Evolutionary conservation across 2,888 invertebrate genomes (phyloP), one percentile per base, ranked within the genome.

Genomic region (Mythimna pallens): DNA sequence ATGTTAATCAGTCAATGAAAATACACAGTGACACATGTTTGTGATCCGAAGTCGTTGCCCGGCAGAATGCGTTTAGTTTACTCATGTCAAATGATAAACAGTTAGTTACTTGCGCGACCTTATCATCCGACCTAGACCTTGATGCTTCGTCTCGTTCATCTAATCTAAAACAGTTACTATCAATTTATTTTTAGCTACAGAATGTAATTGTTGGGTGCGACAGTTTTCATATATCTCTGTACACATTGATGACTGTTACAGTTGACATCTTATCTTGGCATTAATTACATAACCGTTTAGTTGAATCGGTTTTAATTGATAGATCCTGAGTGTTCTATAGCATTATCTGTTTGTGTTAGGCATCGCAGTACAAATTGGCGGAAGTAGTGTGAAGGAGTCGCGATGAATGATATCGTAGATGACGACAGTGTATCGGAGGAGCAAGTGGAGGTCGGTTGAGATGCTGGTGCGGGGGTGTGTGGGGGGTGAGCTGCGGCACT

Each of bases 401-500:
- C 72, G 77, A 91, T 90, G 92, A 87, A 88, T 82, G 87, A 82
- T 73, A 76, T 80, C 62, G 69, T 74, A 70, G 87, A 88, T 63
- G 88, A 88, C 61, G 87, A 80, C 78, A 77, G 81, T 73, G 84
- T 67, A 70, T 65, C 73, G 65, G 86, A 83, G 83, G 87, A 87
- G 76, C 87, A 86, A 76, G 88, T 78, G 80, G 90, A 89, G 78
- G 93, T 91, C 73, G 94, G 94, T 89, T 94, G 92, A 94, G 86
- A 96, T 96, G 96, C 86, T 96, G 88, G 94, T 96, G 91, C 93
- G 96, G 85, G 95, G 95, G 75, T 95, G 96, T 82, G 92, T 93
- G 80, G 95, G 95, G 82, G 94, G 94, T 58, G 96, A 96, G 87
- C 90, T 96, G 88, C 93, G 96, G 78, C 95, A 95, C 87, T 95